phyloP scores from a whole-genome alignment of 2,797 vertebrate genomes.

The Cheirogaleus major region DNA sequence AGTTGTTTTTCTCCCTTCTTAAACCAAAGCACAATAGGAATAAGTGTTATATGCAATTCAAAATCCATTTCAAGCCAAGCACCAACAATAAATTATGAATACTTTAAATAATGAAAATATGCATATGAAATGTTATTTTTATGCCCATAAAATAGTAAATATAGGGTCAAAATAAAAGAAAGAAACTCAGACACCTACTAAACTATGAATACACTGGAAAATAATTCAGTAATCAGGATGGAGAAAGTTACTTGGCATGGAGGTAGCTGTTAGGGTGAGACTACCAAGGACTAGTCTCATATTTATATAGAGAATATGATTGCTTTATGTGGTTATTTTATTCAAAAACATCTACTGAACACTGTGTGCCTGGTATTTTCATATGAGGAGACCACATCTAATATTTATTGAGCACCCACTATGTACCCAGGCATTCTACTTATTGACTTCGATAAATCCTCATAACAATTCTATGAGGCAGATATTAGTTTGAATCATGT shows the following conservation, averaged over 20 bases:
- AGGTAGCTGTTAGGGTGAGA: background rate
- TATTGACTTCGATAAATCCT: constrained; percentile 51
- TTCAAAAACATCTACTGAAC: constrained; percentile 22
- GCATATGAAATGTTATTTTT: background rate
- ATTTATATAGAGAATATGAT: background rate
- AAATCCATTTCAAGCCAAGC: constrained; percentile 62
- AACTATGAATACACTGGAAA: constrained; percentile 21
- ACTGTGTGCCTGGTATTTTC: background rate
- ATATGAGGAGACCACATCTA: constrained; percentile 15
- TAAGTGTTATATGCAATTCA: constrained; percentile 43
- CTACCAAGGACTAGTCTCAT: background rate
- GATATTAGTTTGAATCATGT: constrained; percentile 43
- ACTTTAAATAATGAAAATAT: constrained; percentile 59
- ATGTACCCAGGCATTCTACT: background rate
- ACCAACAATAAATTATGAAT: constrained; percentile 50
- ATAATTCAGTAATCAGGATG: constrained; percentile 17
- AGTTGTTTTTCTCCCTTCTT: constrained; percentile 52
- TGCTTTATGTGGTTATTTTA: background rate
- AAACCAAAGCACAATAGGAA: constrained; percentile 26
- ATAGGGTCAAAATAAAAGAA: background rate
- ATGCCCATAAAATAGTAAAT: background rate
- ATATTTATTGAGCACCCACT: background rate
- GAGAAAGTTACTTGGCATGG: background rate
- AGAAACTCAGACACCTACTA: background rate
- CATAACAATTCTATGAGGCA: background rate